phyloP scores from a whole-genome alignment of 2,888 invertebrate genomes.

The Drosophila affinis region DNA sequence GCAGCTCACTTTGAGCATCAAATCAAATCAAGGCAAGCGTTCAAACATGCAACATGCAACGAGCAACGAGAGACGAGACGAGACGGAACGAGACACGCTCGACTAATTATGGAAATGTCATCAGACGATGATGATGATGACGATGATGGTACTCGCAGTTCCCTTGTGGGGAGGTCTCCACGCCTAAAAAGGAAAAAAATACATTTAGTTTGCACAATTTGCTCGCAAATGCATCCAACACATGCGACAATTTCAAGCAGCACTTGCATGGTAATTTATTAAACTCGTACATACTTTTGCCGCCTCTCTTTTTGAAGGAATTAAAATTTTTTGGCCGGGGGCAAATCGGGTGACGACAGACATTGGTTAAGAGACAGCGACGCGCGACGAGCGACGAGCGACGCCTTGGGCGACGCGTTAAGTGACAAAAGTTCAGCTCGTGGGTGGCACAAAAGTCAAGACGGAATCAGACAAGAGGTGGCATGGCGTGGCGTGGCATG shows the following conservation, averaged over 20 bases:
- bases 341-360: slow-evolving; percentile 48
- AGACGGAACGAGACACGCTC: slow-evolving; percentile 68
- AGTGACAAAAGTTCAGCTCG: slow-evolving; percentile 79
- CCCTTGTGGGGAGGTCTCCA: slow-evolving; percentile 62
- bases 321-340: slow-evolving; percentile 55
- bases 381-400: slow-evolving; percentile 77
- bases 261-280: slow-evolving; percentile 77
- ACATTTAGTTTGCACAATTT: slow-evolving; percentile 71
- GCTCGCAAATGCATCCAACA: slow-evolving; percentile 56
- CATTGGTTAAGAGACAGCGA: slow-evolving; percentile 67
- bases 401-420: slow-evolving; percentile 40
- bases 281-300: slow-evolving; percentile 49
- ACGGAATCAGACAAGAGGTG: slow-evolving; percentile 64
- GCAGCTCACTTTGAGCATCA: slow-evolving; percentile 64
- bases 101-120: slow-evolving; percentile 81
- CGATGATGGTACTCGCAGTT: slow-evolving; percentile 10
- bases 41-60: slow-evolving; percentile 64
- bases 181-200: slow-evolving; percentile 20
- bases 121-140: slow-evolving; percentile 58
- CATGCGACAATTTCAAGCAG: slow-evolving; percentile 70
- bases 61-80: slow-evolving; percentile 30
- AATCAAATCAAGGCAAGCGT: slow-evolving; percentile 78
- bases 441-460: slow-evolving; percentile 65
- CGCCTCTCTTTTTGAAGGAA: slow-evolving; percentile 50
- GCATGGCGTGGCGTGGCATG: slow-evolving; percentile 35